A percentile compares a stretch with the other conserved stretches of the same genome.
These are phyloP conservation scores for Rafetus swinhoei DNA, from an alignment of 2,113 vertebrate genomes.

Conservation along the genomic window DNA sequence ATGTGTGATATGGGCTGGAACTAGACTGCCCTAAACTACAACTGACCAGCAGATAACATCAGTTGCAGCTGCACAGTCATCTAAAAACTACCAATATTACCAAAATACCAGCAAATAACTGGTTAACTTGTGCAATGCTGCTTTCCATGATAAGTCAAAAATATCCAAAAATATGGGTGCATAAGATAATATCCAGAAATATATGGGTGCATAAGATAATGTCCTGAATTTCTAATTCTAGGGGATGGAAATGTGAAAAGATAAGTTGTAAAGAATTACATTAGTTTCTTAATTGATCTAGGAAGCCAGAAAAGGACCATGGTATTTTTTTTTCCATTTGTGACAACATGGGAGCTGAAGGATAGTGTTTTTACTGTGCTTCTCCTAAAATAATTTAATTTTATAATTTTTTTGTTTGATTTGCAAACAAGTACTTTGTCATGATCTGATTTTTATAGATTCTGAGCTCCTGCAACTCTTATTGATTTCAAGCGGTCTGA, in stretches of 20 bases:
- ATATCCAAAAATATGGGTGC: not conserved
- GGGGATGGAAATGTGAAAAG: not conserved
- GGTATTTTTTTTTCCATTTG: not conserved
- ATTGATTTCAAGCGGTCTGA: too few species aligned
- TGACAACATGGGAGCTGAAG: not conserved
- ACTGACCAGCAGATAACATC: not conserved
- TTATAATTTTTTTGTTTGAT: too few species aligned
- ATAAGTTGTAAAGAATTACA: not conserved
- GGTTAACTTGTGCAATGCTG: not conserved
- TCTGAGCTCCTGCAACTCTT: too few species aligned
- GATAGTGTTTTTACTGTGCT: too few species aligned
- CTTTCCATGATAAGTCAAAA: not conserved
- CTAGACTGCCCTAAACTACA: slow-evolving; percentile 14
- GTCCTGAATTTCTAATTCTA: not conserved
- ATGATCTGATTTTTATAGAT: too few species aligned
- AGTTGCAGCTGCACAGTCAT: not conserved
- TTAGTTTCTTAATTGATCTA: too few species aligned
- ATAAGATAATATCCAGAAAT: too few species aligned
- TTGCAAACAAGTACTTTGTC: too few species aligned
- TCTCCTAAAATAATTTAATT: too few species aligned
- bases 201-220: not conserved
- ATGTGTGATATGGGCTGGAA: not conserved
- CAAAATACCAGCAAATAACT: not conserved
- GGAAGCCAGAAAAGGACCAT: too few species aligned
- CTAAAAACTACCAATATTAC: slow-evolving; percentile 5